Percentiles rank a stretch among this genome's conserved stretches.
These are phyloP conservation scores for Hypocryptadius cinnamomeus DNA, from an alignment of 2,113 vertebrate genomes.

Conservation along the genomic window DNA sequence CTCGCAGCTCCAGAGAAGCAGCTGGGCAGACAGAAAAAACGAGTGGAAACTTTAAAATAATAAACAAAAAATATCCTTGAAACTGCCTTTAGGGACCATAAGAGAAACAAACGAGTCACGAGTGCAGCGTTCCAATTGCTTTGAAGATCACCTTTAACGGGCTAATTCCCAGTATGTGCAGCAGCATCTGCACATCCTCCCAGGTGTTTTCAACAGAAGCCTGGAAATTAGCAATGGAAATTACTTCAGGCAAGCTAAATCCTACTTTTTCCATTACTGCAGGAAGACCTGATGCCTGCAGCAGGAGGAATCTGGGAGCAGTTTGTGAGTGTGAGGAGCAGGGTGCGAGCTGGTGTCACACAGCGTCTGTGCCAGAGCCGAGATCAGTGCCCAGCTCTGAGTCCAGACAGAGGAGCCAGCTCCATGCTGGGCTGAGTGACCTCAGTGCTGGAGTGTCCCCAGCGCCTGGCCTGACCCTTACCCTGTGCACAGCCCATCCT, in stretches of 20 bases:
- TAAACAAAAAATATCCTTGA: background rate
- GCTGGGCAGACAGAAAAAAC: background rate
- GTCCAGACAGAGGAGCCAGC: background rate
- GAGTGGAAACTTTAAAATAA: background rate
- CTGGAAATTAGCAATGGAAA: constrained; percentile 22
- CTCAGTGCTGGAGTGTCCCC: background rate
- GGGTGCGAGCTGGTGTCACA: background rate
- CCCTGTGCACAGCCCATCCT: background rate
- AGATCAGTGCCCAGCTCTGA: background rate
- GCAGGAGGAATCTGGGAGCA: background rate
- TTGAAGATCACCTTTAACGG: constrained; percentile 4
- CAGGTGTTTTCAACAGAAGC: constrained; percentile 2
- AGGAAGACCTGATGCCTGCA: background rate
- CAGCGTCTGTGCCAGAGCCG: background rate
- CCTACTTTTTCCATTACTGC: background rate
- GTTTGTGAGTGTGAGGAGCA: background rate
- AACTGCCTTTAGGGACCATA: background rate
- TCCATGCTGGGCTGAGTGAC: background rate
- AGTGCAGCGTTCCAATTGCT: background rate
- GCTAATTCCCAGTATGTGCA: background rate
- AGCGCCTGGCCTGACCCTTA: background rate
- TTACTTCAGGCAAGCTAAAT: background rate
- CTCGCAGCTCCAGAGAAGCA: background rate
- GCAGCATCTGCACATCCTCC: background rate
- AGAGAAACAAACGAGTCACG: background rate